phyloP scores from a whole-genome alignment of 2,113 vertebrate species.

The Ceyx cyanopectus region DNA sequence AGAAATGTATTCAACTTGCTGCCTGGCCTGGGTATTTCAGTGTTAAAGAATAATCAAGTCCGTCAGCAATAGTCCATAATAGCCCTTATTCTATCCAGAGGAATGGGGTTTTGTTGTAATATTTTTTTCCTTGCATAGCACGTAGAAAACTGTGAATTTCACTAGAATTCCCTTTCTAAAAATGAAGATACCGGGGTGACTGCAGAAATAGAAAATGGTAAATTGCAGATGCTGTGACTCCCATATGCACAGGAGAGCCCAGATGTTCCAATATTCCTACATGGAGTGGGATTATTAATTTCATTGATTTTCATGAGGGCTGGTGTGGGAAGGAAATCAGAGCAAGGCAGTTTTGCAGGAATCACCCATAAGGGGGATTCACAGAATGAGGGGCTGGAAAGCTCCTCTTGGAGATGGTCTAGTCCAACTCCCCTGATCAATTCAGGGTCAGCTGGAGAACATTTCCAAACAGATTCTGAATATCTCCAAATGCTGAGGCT shows the following conservation, averaged over 20 bases:
- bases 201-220: background rate
- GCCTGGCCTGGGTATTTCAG: background rate
- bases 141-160: background rate
- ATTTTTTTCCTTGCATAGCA: background rate
- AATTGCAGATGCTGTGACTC: background rate
- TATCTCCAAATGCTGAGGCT: too few relatives aligned
- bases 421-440: background rate
- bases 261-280: background rate
- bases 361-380: background rate
- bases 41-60: background rate
- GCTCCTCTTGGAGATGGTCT: background rate
- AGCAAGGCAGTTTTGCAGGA: background rate
- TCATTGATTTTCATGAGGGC: fast-evolving
- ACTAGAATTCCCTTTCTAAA: background rate
- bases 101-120: background rate
- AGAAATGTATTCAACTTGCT: background rate
- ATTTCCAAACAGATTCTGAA: too few relatives aligned
- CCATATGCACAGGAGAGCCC: background rate
- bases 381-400: fast-evolving
- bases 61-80: background rate
- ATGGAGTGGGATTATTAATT: background rate
- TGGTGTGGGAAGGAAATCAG: background rate
- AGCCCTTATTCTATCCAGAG: background rate
- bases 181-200: background rate
- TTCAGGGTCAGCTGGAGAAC: background rate